Percentiles rank a stretch among this genome's conserved stretches.
Evolutionary conservation across 1,140 invertebrate species (phyloP).

Genomic region (Bombyx mandarina): DNA sequence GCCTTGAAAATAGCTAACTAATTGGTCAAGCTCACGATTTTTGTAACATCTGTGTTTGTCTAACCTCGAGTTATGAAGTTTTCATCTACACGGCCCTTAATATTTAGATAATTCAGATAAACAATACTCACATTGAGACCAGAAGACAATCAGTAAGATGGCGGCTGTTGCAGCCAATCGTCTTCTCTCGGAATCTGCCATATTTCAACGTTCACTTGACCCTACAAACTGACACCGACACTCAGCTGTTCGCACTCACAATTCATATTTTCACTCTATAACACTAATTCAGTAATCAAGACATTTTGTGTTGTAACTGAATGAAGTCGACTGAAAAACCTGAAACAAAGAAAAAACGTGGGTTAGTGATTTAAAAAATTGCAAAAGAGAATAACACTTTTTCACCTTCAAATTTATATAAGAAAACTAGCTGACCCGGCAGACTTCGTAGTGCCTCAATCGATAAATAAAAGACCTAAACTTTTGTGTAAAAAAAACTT

Average conservation of each 20-base stretch:
- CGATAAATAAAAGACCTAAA: too few species aligned
- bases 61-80: too few species aligned
- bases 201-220: slow-evolving; percentile 23
- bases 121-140: slow-evolving; percentile 50
- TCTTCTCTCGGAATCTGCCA: slow-evolving; percentile 58
- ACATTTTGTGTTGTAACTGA: slow-evolving; percentile 1
- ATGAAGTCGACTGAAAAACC: neutral
- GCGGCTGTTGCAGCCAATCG: slow-evolving; percentile 31
- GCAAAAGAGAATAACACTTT: neutral
- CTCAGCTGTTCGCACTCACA: slow-evolving; percentile 22
- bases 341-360: slow-evolving; percentile 4
- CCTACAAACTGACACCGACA: slow-evolving; percentile 21
- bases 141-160: slow-evolving; percentile 42
- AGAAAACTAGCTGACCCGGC: too few species aligned
- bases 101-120: too few species aligned
- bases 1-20: too few species aligned
- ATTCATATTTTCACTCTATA: slow-evolving; percentile 6
- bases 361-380: too few species aligned
- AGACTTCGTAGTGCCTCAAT: too few species aligned
- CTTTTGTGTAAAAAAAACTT: too few species aligned
- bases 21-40: too few species aligned
- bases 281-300: slow-evolving; percentile 1
- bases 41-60: too few species aligned
- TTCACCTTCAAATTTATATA: too few species aligned
- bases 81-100: too few species aligned